Percentiles rank a stretch among this genome's conserved stretches.
Conservation (phyloP, 1,140 invertebrate genomes). For the Latrodectus geometricus region DNA sequence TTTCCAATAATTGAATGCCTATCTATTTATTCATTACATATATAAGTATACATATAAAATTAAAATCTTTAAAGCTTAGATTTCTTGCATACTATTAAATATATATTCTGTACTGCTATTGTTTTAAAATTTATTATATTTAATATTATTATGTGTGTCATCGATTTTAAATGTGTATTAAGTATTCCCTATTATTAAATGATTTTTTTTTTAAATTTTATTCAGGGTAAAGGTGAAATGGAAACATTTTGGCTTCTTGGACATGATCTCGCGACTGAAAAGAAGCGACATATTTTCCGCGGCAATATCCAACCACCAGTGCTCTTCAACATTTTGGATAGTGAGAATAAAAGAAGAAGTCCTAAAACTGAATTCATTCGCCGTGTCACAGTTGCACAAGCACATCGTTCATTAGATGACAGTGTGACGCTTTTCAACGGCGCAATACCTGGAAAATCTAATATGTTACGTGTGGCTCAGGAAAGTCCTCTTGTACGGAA, state of each 20-base stretch:
- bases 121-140: too few relatives aligned
- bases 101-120: too few relatives aligned
- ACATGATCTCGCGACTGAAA: conserved; percentile 54
- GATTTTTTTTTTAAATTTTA: neutral
- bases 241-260: conserved; percentile 69
- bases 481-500: conserved; percentile 24
- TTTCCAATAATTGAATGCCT: too few relatives aligned
- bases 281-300: neutral
- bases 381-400: neutral
- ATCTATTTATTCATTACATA: too few relatives aligned
- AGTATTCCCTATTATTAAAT: too few relatives aligned
- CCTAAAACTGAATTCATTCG: conserved; percentile 45
- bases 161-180: too few relatives aligned
- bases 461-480: conserved; percentile 10
- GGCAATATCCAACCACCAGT: conserved; percentile 7
- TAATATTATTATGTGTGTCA: too few relatives aligned
- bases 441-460: conserved; percentile 2
- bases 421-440: conserved; percentile 21
- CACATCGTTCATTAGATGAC: conserved; percentile 4
- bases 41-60: too few relatives aligned
- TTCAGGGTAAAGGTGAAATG: conserved; percentile 70
- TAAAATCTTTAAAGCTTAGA: too few relatives aligned
- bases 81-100: too few relatives aligned
- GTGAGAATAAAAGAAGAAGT: conserved; percentile 43
- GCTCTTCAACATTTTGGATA: conserved; percentile 42